Conservation (phyloP, 2,888 invertebrate genomes). For the Apoda limacodes region DNA sequence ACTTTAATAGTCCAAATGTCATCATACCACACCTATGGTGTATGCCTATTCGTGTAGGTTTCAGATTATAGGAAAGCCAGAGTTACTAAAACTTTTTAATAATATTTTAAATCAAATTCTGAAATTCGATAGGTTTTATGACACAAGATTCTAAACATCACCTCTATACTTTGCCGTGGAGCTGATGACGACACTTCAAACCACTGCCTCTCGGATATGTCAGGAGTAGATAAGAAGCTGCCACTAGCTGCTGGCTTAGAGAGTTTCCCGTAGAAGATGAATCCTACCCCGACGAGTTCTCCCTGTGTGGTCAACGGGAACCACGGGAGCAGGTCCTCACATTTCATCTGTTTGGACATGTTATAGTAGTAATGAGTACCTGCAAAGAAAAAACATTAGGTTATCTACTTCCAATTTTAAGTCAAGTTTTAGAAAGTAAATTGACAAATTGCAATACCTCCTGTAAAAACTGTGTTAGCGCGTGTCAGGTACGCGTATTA, state of each 20-base stretch:
- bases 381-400: conserved; percentile 18
- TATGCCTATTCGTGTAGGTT: no score
- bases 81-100: no score
- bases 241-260: conserved; percentile 19
- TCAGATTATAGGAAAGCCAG: no score
- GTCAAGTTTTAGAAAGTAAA: not conserved
- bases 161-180: conserved; percentile 20
- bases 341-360: conserved; percentile 34
- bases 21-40: no score
- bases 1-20: no score
- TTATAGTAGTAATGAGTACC: conserved; percentile 51
- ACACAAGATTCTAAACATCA: conserved; percentile 21
- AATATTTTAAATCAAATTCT: no score
- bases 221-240: no score
- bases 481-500: no score
- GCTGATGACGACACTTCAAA: conserved; percentile 28
- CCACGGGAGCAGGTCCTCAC: conserved; percentile 42
- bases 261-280: conserved; percentile 36
- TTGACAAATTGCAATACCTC: no score
- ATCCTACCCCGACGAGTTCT: conserved; percentile 40
- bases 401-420: no score
- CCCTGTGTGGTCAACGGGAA: conserved; percentile 38
- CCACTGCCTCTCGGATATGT: conserved; percentile 34
- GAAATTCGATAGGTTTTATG: no score
- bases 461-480: no score